Evolutionary conservation across 2,888 invertebrate species (phyloP), one percentile per base, ranked within the genome.

Genomic region (Hydroisotoma schaefferi): DNA sequence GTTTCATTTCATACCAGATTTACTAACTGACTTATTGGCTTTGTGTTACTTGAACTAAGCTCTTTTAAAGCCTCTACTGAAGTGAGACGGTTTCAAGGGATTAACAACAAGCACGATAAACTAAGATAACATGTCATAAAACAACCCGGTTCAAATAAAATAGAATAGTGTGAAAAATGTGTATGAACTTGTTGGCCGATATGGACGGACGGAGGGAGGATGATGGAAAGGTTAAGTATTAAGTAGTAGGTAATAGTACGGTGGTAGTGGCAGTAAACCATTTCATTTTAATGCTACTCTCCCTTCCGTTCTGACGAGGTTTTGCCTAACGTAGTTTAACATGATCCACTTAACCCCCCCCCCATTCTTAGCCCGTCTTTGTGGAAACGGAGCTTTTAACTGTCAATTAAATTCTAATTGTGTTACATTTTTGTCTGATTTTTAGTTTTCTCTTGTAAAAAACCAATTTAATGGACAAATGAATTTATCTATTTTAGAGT

Each of bases 101-200:
- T 28, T 28, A 28, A 49, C 49, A 49, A 49, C 26, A 49, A 18
- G 27, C 25, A n/a, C 47, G 47, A 47, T 47, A 47, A 47, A 47
- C 49, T 49, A 29, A 28, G 49, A 49, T 49, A 49, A 49, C 49
- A 28, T 49, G 49, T 49, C 49, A 43, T 55, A 40, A 55, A 55
- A 12, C 44, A 51, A 29, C 12, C 23, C 44, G 18, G 20, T 25
- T 15, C 10, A 43, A 55, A 55, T 18, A 27, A 55, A 27, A 44
- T 53, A 55, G 54, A 54, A 48, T 47, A 55, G 46, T 59, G 59
- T 56, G 60, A 60, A 56, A 56, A 43, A 43, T 43, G 43, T 6
- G 43, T 10, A 33, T 15, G n/a, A 8, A 15, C 33, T 33, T 33
- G 8, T 15, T 10, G 33, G 33, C 15, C 33, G 15, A 10, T 15